Evolutionary conservation across 2,113 vertebrate genomes (phyloP), one percentile per base, ranked within the genome.

Genomic region (Psephotus haematonotus): DNA sequence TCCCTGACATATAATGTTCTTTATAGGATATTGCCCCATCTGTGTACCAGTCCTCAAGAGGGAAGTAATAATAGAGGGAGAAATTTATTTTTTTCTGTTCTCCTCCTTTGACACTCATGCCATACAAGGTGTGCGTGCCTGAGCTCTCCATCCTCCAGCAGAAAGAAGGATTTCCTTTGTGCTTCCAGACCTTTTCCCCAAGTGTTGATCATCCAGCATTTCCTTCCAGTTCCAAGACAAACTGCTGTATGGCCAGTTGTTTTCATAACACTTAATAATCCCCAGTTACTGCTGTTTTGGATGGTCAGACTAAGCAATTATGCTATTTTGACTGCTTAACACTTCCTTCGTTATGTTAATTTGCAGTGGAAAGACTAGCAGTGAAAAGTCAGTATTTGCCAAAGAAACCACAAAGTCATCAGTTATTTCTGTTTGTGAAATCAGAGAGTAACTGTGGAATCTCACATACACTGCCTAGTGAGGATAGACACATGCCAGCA

Each of bases 251-350:
- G 17, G 7, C 25, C n/a, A 57, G 15, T 41, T 78, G 20, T 75
- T 82, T 95, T 46, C 31, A 68, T 79, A 90, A 91, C 91, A 82
- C 5, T n/a, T 72, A n/a, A 17, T 63, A 70, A 25, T 78, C 14
- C 13, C 12, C 31, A 41, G 4, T 31, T 72, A 11, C 57, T 78
- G 22, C 27, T 79, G 39, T 5, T 88, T 81, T 71, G 35, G 31
- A 82, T 82, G 16, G 37, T 65, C 27, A 60, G 11, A 50, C 19
- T 50, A 68, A 57, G 41, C 63, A 68, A 25, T 67, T 62, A 37
- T 18, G 14, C 43, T 67, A 37, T 46, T 84, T 67, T 69, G 50
- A 55, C 68, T 25, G 7, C 65, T 86, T 78, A 68, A 44, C 17
- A 60, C n/a, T 65, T 76, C 47, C 35, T 11, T 87, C 17, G 19